A percentile compares a stretch with the other conserved stretches of the same genome.
Evolutionary conservation across 2,888 invertebrate species (phyloP).

Genomic region (Ptychoptera contaminata): DNA sequence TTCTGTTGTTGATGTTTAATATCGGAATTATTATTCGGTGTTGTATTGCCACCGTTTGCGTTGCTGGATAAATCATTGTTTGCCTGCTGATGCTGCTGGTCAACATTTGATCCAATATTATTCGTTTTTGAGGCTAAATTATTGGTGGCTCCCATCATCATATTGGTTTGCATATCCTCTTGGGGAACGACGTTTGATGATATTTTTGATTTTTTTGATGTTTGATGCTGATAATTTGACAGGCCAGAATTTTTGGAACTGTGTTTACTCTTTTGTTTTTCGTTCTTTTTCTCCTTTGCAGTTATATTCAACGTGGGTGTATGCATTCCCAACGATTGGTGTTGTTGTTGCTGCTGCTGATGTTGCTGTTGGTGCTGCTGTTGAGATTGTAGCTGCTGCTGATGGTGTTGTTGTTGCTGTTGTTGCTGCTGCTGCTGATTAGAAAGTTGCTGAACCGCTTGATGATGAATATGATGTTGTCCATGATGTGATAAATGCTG

Average conservation of each 20-base stretch:
- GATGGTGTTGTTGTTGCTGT: conserved; percentile 16
- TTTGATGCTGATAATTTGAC: not conserved
- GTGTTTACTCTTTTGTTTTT: conserved; percentile 7
- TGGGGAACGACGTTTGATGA: too few relatives aligned
- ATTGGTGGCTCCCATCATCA: too few relatives aligned
- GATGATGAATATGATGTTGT: not conserved
- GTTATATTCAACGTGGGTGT: conserved; percentile 9
- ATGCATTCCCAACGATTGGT: conserved; percentile 8
- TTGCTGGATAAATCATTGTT: conserved; percentile 21
- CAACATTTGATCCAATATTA: conserved; percentile 10
- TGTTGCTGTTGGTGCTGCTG: conserved; percentile 13
- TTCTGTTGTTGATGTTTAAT: conserved; percentile 14
- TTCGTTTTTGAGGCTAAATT: not conserved
- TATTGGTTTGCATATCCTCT: too few relatives aligned
- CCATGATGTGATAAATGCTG: conserved; percentile 1
- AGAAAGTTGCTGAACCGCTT: not conserved
- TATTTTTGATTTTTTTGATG: conserved; percentile 5
- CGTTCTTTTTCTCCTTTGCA: conserved; percentile 11
- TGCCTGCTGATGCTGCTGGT: conserved; percentile 14
- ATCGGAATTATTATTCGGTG: conserved; percentile 25
- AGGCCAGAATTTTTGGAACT: too few relatives aligned
- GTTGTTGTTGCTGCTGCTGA: conserved; percentile 10
- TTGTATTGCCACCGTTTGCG: conserved; percentile 28
- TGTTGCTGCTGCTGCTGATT: conserved; percentile 13
- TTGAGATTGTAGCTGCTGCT: conserved; percentile 20